These are phyloP conservation scores for Oceanites oceanicus DNA, from an alignment of 2,113 vertebrate species.

Conservation along the genomic window DNA sequence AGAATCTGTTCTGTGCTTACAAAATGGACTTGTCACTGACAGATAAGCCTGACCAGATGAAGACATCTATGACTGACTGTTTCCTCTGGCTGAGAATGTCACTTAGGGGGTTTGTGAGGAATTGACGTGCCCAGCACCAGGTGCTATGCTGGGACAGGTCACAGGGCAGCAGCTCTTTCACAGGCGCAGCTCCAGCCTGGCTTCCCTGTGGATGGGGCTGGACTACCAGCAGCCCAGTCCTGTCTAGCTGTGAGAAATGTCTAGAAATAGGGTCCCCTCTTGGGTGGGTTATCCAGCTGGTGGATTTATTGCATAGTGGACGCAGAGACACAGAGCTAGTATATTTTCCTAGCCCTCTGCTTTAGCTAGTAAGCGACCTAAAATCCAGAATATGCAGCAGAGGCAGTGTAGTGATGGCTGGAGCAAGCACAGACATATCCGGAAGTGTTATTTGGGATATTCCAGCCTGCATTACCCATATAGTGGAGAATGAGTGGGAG, in stretches of 20 bases:
- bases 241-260: background rate
- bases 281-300: background rate
- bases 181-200: background rate
- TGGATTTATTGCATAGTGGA: background rate
- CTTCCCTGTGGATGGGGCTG: background rate
- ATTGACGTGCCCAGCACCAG: background rate
- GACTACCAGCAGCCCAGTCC: rapidly evolving
- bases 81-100: background rate
- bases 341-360: background rate
- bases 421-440: background rate
- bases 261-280: background rate
- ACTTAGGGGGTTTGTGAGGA: background rate
- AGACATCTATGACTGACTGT: background rate
- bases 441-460: background rate
- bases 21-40: rapidly evolving
- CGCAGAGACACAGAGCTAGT: background rate
- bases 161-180: background rate
- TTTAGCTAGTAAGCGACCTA: background rate
- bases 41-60: background rate
- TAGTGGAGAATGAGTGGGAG: background rate
- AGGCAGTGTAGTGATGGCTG: background rate
- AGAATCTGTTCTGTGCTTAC: background rate
- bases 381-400: background rate
- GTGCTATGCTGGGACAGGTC: rapidly evolving
- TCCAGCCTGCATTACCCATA: background rate